These are phyloP conservation scores for Oscarella lobularis DNA, from an alignment of 37 sponge, comb jelly and placozoan genomes.

Conservation along the genomic window DNA sequence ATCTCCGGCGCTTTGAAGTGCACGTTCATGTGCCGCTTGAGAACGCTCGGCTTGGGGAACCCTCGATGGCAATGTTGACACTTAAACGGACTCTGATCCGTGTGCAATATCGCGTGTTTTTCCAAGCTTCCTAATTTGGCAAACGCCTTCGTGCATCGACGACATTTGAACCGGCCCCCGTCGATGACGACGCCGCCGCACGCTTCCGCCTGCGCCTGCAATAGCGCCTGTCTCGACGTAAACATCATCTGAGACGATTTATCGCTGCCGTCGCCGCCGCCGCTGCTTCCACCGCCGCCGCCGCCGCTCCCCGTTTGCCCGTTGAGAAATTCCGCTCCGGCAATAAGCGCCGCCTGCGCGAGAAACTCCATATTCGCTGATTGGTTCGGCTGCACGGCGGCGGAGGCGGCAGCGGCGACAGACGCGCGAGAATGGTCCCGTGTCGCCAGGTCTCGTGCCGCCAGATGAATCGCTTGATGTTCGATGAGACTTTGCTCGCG, in stretches of 20 bases:
- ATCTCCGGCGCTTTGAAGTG: not conserved
- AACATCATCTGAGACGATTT: not conserved
- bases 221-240: not conserved
- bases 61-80: not conserved
- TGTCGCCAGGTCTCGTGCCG: too few relatives aligned
- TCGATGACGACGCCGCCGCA: not conserved
- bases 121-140: slow-evolving; percentile 2
- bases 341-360: not conserved
- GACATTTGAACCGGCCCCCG: not conserved
- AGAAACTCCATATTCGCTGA: not conserved
- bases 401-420: not conserved
- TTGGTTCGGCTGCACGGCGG: not conserved
- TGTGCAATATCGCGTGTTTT: not conserved
- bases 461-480: not conserved
- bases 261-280: too few relatives aligned
- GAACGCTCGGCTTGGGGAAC: not conserved
- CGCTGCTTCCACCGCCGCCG: too few relatives aligned
- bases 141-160: not conserved
- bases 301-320: not conserved
- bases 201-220: not conserved
- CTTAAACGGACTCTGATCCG: not conserved
- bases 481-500: not conserved
- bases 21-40: not conserved
- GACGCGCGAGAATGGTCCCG: too few relatives aligned
- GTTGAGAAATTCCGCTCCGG: not conserved